These are phyloP conservation scores for Hucho hucho DNA, from an alignment of 2,113 vertebrate genomes.

Conservation along the genomic window DNA sequence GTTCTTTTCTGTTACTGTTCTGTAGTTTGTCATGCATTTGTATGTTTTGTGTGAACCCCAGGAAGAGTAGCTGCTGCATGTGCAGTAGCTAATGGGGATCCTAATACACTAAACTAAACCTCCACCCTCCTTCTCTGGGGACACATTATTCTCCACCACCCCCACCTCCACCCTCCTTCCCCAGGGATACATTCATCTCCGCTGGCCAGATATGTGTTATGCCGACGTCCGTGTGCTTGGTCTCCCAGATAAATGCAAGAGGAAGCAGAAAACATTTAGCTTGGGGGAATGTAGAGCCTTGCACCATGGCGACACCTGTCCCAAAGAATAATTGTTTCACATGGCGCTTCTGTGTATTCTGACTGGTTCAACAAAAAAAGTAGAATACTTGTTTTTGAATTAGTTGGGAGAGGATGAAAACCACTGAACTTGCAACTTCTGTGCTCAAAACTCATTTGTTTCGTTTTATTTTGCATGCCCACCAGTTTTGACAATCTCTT, in stretches of 20 bases:
- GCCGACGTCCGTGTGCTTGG: slow-evolving; percentile 17
- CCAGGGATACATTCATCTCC: neutral
- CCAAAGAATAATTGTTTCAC: slow-evolving; percentile 51
- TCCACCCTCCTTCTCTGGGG: neutral
- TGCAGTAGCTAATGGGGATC: too few species aligned
- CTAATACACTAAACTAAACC: too few species aligned
- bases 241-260: slow-evolving; percentile 48
- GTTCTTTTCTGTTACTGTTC: too few species aligned
- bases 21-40: too few species aligned
- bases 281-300: slow-evolving; percentile 30
- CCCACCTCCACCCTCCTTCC: neutral
- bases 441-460: slow-evolving; percentile 32
- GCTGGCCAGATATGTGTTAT: slow-evolving; percentile 26
- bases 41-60: too few species aligned
- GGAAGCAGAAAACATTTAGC: slow-evolving; percentile 53
- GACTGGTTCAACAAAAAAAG: slow-evolving; percentile 11
- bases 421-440: slow-evolving; percentile 47
- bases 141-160: too few species aligned
- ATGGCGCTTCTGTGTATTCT: slow-evolving; percentile 35
- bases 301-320: slow-evolving; percentile 49
- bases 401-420: slow-evolving; percentile 32
- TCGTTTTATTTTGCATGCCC: slow-evolving; percentile 22
- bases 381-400: slow-evolving; percentile 14
- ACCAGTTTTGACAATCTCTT: slow-evolving; percentile 13
- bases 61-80: too few species aligned